phyloP scores from a whole-genome alignment of 2,113 vertebrate species.

The Kobus ellipsiprymnus region DNA sequence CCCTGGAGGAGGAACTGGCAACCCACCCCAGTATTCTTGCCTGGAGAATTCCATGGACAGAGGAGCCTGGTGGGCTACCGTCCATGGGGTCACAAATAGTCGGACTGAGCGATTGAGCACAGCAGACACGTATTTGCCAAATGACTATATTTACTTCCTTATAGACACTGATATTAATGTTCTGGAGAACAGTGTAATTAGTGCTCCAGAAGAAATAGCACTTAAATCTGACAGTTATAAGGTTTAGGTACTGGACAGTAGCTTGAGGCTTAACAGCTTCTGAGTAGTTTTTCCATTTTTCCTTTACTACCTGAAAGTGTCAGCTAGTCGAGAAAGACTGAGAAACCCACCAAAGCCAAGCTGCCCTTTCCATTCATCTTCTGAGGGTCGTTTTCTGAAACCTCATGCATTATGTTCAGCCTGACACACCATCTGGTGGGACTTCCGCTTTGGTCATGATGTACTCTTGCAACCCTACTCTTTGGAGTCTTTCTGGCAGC shows the following conservation, averaged over 20 bases:
- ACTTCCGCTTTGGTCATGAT: not conserved
- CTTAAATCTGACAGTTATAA: not conserved
- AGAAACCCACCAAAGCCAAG: not conserved
- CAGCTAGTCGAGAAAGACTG: not conserved
- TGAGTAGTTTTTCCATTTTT: not conserved
- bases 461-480: not conserved
- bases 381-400: not conserved
- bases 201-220: not conserved
- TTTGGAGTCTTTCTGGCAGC: not conserved
- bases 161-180: not conserved
- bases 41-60: not conserved
- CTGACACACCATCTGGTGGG: not conserved
- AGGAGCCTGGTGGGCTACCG: fast-evolving
- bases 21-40: not conserved
- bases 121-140: not conserved
- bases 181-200: not conserved
- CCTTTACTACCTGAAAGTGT: not conserved
- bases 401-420: not conserved
- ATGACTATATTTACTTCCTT: not conserved
- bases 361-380: not conserved
- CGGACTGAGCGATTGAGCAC: fast-evolving
- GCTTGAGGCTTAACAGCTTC: not conserved
- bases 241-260: not conserved
- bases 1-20: not conserved
- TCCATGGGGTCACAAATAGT: not conserved